Conservation (phyloP, 2,888 invertebrate species). For the Drosophila mimetica region DNA sequence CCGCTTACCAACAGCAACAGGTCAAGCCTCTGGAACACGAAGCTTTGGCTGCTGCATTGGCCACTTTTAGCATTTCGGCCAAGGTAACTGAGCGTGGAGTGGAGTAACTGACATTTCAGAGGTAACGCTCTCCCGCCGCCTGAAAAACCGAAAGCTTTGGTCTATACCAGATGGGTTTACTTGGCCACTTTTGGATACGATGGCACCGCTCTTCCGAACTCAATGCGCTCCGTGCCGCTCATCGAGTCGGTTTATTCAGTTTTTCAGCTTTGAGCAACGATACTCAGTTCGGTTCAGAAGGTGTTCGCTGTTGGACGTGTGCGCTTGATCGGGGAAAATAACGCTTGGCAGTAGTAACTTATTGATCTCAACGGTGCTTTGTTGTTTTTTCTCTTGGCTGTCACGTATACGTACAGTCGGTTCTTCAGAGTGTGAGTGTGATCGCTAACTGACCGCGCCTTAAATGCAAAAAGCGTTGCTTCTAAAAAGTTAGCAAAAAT, state of each 20-base stretch:
- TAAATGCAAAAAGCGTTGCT: conserved; percentile 64
- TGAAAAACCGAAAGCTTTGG: not conserved
- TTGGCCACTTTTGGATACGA: conserved; percentile 3
- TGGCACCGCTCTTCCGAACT: conserved; percentile 43
- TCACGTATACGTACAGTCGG: conserved; percentile 39
- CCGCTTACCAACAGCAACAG: conserved; percentile 51
- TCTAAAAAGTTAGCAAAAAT: conserved; percentile 13
- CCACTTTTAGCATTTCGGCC: conserved; percentile 67
- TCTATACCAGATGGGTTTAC: conserved; percentile 4
- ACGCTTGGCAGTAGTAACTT: conserved; percentile 39
- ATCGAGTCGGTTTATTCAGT: not conserved
- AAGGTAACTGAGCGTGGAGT: conserved; percentile 58
- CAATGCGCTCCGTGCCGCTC: conserved; percentile 53
- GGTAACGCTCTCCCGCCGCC: not conserved
- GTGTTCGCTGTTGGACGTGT: conserved; percentile 74
- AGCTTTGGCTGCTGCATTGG: conserved; percentile 14
- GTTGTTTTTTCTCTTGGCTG: conserved; percentile 44
- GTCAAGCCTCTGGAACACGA: conserved; percentile 37
- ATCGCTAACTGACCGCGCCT: conserved; percentile 74
- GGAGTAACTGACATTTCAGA: conserved; percentile 17
- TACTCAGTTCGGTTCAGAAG: conserved; percentile 56
- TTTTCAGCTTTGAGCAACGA: not conserved
- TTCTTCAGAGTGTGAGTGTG: conserved; percentile 51
- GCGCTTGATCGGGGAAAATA: conserved; percentile 44
- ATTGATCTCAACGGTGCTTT: conserved; percentile 80